A percentile compares a stretch with the other conserved stretches of the same genome.
phyloP scores from a whole-genome alignment of 2,113 vertebrate species.

The Nycticebus coucang region DNA sequence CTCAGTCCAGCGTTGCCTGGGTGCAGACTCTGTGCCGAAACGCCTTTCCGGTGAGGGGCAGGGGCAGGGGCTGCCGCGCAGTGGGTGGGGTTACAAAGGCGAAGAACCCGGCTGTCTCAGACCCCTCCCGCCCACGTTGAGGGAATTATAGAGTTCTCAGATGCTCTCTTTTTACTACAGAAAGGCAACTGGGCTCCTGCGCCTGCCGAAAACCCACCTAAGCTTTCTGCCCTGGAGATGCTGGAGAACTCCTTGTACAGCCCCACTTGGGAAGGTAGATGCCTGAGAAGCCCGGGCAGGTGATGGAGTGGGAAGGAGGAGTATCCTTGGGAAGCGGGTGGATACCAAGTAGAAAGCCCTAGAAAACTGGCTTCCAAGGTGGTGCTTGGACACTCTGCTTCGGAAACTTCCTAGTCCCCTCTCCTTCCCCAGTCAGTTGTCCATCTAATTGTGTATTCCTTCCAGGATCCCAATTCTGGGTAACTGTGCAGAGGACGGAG shows the following conservation, averaged over 20 bases:
- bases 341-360: neutral
- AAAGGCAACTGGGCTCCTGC: slow-evolving; percentile 73
- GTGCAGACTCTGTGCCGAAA: slow-evolving; percentile 94
- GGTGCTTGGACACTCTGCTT: neutral
- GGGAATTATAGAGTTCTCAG: neutral
- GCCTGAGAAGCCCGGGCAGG: neutral
- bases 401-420: neutral
- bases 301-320: neutral
- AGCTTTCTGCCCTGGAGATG: slow-evolving; percentile 90
- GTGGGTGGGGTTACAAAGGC: neutral
- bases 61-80: neutral
- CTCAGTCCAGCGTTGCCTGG: slow-evolving; percentile 88
- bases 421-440: neutral
- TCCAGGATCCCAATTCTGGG: slow-evolving; percentile 94
- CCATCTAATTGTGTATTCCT: neutral
- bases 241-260: slow-evolving; percentile 96
- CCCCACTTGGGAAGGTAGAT: slow-evolving; percentile 93
- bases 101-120: neutral
- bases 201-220: slow-evolving; percentile 29
- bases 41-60: slow-evolving; percentile 91
- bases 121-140: neutral
- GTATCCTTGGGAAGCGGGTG: neutral
- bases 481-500: slow-evolving; percentile 93
- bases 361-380: neutral
- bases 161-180: slow-evolving; percentile 27